Percentiles rank a stretch among this genome's conserved stretches.
These are phyloP conservation scores for Hydrolagus affinis DNA, from an alignment of 2,113 vertebrate species.

Conservation along the genomic window DNA sequence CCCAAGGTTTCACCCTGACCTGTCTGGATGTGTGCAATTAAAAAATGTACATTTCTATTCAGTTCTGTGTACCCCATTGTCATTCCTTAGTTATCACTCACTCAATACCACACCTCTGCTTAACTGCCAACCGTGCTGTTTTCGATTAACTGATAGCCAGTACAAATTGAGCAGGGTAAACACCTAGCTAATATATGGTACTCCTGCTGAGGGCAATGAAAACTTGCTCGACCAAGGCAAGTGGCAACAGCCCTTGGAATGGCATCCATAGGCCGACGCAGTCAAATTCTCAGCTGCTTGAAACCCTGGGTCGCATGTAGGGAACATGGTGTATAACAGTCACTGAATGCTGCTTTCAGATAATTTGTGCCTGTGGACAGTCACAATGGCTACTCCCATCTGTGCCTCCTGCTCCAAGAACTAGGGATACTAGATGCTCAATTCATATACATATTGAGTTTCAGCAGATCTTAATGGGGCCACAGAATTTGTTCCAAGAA, in stretches of 20 bases:
- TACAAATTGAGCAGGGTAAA: background rate
- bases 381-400: background rate
- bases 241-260: conserved; percentile 8
- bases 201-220: conserved; percentile 1
- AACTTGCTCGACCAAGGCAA: background rate
- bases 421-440: background rate
- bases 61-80: too few species aligned
- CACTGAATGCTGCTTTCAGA: background rate
- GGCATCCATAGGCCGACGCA: background rate
- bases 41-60: too few species aligned
- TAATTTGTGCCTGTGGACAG: background rate
- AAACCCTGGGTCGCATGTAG: background rate
- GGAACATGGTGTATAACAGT: background rate
- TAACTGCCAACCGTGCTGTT: background rate
- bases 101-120: too few species aligned
- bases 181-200: background rate
- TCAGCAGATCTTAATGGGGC: background rate
- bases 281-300: background rate
- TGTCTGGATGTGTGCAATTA: too few species aligned
- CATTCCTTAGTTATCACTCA: too few species aligned
- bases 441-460: background rate
- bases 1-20: background rate
- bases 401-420: background rate
- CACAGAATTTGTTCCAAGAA: background rate
- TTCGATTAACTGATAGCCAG: background rate